These are phyloP conservation scores for Zophobas morio DNA, from an alignment of 1,140 invertebrate genomes.

Conservation along the genomic window DNA sequence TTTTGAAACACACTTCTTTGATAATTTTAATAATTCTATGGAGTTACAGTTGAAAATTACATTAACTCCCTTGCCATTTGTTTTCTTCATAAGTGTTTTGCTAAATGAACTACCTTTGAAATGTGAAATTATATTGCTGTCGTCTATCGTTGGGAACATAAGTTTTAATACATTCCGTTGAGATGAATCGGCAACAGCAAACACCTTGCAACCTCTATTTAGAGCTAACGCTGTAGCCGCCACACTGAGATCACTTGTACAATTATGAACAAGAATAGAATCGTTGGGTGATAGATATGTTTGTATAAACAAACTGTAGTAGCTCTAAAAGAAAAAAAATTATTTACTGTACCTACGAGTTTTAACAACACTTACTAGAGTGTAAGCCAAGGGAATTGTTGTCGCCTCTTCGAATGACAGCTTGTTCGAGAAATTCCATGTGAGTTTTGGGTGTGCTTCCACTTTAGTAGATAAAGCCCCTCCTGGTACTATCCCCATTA, in stretches of 20 bases:
- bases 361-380: slow-evolving; percentile 34
- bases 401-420: slow-evolving; percentile 90
- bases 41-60: slow-evolving; percentile 96
- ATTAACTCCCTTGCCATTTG: slow-evolving; percentile 91
- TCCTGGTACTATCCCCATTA: slow-evolving; percentile 72
- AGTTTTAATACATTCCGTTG: slow-evolving; percentile 91
- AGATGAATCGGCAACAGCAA: slow-evolving; percentile 81
- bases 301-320: slow-evolving; percentile 17
- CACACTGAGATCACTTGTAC: neutral
- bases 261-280: slow-evolving; percentile 13
- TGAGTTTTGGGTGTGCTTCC: slow-evolving; percentile 70
- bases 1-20: slow-evolving; percentile 88
- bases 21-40: slow-evolving; percentile 93
- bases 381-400: slow-evolving; percentile 86
- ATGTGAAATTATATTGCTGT: slow-evolving; percentile 86
- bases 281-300: slow-evolving; percentile 6
- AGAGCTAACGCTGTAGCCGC: neutral
- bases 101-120: slow-evolving; percentile 94
- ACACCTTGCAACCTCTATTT: slow-evolving; percentile 4
- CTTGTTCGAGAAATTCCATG: slow-evolving; percentile 84
- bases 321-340: slow-evolving; percentile 32
- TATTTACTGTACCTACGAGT: neutral
- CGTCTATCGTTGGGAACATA: slow-evolving; percentile 87
- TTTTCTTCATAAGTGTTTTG: slow-evolving; percentile 84
- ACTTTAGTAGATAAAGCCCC: slow-evolving; percentile 74